These are phyloP conservation scores for Falcaria lacertinaria DNA, from an alignment of 2,888 invertebrate genomes.

Conservation along the genomic window DNA sequence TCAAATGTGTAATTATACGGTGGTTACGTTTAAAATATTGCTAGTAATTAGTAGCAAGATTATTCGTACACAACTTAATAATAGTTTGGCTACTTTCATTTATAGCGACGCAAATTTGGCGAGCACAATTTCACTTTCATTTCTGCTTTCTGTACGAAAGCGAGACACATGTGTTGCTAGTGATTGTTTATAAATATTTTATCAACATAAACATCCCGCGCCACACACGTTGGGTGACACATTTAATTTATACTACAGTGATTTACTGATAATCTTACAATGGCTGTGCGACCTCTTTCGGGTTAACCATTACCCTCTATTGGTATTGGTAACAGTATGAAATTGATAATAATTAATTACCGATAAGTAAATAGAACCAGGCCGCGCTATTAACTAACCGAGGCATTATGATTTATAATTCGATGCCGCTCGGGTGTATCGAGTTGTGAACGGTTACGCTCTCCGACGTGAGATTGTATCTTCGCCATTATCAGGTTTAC, in stretches of 20 bases:
- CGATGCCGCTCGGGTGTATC: conserved; percentile 12
- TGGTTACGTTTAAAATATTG: not conserved
- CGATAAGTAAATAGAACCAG: conserved; percentile 18
- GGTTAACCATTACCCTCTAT: conserved; percentile 12
- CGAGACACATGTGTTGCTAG: conserved; percentile 4
- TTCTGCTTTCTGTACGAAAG: conserved; percentile 24
- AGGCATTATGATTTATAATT: conserved; percentile 13
- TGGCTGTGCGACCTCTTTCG: conserved; percentile 9
- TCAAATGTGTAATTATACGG: not conserved
- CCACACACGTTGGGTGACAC: not conserved
- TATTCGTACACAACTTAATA: not conserved
- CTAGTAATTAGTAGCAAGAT: not conserved
- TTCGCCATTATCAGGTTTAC: conserved; percentile 52
- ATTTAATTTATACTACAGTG: not conserved
- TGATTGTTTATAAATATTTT: not conserved
- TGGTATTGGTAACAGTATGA: conserved; percentile 10
- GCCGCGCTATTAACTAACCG: conserved; percentile 20
- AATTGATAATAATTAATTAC: conserved; percentile 22
- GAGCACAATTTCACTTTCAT: conserved; percentile 21
- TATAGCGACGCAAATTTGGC: conserved; percentile 7
- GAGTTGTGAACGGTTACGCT: conserved; percentile 20
- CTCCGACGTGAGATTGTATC: conserved; percentile 36
- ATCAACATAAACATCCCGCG: not conserved
- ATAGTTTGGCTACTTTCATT: conserved; percentile 3
- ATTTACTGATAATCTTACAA: conserved; percentile 4